phyloP scores from a whole-genome alignment of 2,888 invertebrate genomes.

The Trissonchulus latispiculum region DNA sequence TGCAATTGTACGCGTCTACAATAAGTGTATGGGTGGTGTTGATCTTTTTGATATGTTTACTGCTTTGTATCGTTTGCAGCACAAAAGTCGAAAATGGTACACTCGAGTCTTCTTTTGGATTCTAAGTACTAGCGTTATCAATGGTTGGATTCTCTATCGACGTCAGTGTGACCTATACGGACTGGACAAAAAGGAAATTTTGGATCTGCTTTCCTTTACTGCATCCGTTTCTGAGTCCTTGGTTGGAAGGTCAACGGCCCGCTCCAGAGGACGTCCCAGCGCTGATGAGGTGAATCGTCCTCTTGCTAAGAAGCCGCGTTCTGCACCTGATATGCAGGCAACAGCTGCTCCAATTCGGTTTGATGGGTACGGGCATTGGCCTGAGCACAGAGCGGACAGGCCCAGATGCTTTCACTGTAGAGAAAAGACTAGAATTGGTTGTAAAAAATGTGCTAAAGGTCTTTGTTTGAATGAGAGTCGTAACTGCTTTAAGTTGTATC shows the following conservation, averaged over 20 bases:
- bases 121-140: not conserved
- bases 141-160: constrained; percentile 10
- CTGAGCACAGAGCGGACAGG: not conserved
- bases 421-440: constrained; percentile 7
- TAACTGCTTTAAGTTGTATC: not conserved
- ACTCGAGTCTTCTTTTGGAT: constrained; percentile 10
- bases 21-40: not conserved
- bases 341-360: not conserved
- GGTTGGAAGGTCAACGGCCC: not conserved
- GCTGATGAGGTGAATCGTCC: not conserved
- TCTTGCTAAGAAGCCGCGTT: not conserved
- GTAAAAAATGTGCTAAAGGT: constrained; percentile 7
- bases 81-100: constrained; percentile 8
- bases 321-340: not conserved
- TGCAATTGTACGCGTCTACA: not conserved
- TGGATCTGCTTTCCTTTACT: not conserved
- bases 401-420: not conserved
- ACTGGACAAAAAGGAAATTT: not conserved
- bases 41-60: constrained; percentile 14
- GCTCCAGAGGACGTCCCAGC: not conserved
- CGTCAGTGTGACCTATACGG: not conserved
- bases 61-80: constrained; percentile 8
- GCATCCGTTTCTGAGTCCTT: not conserved
- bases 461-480: not conserved
- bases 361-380: constrained; percentile 8